Conservation (phyloP, 2,113 vertebrate species). For the Hyaena hyaena region DNA sequence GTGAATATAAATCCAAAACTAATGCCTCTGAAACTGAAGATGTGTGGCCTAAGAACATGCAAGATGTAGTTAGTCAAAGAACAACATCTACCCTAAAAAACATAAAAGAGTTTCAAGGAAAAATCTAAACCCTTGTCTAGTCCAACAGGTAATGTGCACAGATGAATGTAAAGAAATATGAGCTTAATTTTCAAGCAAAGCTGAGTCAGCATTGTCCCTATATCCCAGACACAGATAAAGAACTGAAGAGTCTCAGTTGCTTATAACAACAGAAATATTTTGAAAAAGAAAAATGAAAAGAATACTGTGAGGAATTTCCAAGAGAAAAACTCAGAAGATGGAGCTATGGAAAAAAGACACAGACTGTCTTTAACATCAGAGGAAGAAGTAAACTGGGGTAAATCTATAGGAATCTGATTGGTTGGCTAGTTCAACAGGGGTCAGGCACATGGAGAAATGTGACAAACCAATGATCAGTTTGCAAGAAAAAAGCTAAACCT, state of each 20-base stretch:
- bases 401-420: not conserved
- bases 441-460: not conserved
- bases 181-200: constrained; percentile 28
- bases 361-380: not conserved
- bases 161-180: not conserved
- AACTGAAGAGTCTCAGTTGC: not conserved
- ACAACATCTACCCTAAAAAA: not conserved
- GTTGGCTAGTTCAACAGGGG: not conserved
- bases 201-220: not conserved
- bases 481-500: constrained; percentile 14
- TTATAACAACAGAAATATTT: constrained; percentile 1
- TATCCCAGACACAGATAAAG: not conserved
- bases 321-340: not conserved
- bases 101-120: not conserved
- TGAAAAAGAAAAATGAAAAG: not conserved
- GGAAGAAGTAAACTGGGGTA: not conserved
- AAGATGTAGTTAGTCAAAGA: not conserved
- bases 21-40: not conserved
- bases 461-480: not conserved
- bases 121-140: not conserved
- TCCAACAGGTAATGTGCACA: not conserved
- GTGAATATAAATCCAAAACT: not conserved
- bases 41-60: not conserved
- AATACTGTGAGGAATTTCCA: not conserved
- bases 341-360: not conserved